These are phyloP conservation scores for Podotricha telesiphe DNA, from an alignment of 2,888 invertebrate species.

Conservation along the genomic window DNA sequence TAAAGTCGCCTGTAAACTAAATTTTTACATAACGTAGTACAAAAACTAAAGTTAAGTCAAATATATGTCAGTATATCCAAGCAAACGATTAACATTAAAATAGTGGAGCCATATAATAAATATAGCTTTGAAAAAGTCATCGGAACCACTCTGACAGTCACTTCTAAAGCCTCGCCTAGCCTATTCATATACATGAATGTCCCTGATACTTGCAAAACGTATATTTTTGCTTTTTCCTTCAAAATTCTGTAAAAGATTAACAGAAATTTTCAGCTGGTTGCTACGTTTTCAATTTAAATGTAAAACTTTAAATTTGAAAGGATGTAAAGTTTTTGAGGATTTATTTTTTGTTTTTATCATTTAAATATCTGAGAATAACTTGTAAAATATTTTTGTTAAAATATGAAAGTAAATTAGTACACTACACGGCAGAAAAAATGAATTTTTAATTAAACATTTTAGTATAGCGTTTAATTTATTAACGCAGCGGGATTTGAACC, in stretches of 20 bases:
- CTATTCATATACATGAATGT: slow-evolving; percentile 4
- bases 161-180: neutral
- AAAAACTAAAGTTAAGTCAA: neutral
- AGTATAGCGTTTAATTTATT: too few species aligned
- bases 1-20: neutral
- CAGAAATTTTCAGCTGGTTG: neutral
- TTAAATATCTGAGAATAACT: too few species aligned
- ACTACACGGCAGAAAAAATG: too few species aligned
- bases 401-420: too few species aligned
- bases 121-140: slow-evolving; percentile 2
- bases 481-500: too few species aligned
- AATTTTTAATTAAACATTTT: too few species aligned
- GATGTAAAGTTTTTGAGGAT: too few species aligned
- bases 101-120: slow-evolving; percentile 2
- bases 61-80: neutral
- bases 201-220: neutral
- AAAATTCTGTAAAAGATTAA: neutral
- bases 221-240: slow-evolving; percentile 2
- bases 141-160: neutral
- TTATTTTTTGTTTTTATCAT: too few species aligned
- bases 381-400: too few species aligned
- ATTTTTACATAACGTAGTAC: neutral
- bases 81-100: neutral
- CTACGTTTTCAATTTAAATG: neutral
- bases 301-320: neutral